Evolutionary conservation across 2,797 vertebrate species (phyloP).

Genomic region (Enteromius afrohamiltoni): DNA sequence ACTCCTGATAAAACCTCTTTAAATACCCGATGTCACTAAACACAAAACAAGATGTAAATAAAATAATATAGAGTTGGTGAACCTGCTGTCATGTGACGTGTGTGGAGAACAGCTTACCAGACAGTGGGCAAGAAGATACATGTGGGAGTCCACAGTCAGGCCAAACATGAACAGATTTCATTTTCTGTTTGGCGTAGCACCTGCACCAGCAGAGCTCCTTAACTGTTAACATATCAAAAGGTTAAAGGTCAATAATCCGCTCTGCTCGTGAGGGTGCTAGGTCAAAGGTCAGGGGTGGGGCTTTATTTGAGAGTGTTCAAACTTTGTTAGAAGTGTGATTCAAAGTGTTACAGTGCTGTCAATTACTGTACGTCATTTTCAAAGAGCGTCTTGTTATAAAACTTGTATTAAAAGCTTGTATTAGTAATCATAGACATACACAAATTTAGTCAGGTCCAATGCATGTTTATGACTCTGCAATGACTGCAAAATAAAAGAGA

Average conservation of each 20-base stretch:
- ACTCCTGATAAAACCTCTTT: neutral
- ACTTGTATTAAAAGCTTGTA: neutral
- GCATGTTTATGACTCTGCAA: neutral
- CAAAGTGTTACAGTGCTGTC: neutral
- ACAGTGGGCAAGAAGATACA: slow-evolving; percentile 75
- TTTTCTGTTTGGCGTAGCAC: slow-evolving; percentile 78
- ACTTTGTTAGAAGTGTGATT: neutral
- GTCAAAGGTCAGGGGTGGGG: slow-evolving; percentile 62
- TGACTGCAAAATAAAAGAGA: neutral
- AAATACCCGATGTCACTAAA: neutral
- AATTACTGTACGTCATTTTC: neutral
- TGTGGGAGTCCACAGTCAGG: slow-evolving; percentile 79
- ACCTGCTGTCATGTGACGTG: neutral
- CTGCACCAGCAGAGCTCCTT: slow-evolving; percentile 85
- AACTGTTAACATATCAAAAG: slow-evolving; percentile 84
- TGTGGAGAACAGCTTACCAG: slow-evolving; percentile 64
- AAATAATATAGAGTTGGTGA: neutral
- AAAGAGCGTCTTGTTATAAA: neutral
- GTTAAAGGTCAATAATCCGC: slow-evolving; percentile 81
- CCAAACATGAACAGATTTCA: slow-evolving; percentile 75
- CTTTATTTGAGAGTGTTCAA: neutral
- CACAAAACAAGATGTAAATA: neutral
- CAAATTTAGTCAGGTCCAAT: neutral
- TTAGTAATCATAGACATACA: neutral
- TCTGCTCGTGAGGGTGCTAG: slow-evolving; percentile 83